Evolutionary conservation across 2,113 vertebrate species (phyloP).

Genomic region (Leptosomus discolor): DNA sequence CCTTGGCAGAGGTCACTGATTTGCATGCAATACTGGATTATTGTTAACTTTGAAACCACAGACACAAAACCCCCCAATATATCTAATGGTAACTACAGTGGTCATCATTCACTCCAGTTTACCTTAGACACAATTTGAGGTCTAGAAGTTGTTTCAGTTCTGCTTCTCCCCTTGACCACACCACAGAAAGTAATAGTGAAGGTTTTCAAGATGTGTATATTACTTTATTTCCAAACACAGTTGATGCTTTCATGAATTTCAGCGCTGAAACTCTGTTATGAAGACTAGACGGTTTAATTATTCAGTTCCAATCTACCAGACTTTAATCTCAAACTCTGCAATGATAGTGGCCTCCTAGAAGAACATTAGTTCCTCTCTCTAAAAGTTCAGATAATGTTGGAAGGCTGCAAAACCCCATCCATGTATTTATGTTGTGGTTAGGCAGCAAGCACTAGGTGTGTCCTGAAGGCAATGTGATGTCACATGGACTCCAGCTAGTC

Average conservation of each 20-base stretch:
- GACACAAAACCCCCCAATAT: not conserved
- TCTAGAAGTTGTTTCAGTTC: not conserved
- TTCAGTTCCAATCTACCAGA: not conserved
- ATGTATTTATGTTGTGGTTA: not conserved
- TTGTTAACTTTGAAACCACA: not conserved
- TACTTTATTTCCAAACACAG: not conserved
- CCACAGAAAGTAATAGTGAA: not conserved
- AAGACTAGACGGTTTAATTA: not conserved
- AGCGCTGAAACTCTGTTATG: not conserved
- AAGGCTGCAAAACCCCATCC: not conserved
- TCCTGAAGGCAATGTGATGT: not conserved
- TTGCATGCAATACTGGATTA: not conserved
- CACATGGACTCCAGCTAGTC: not conserved
- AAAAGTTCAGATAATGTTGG: not conserved
- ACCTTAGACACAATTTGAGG: not conserved
- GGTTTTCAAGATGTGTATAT: not conserved
- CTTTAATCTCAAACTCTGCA: not conserved
- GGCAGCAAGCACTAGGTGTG: not conserved
- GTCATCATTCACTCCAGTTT: not conserved
- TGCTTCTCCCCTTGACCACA: not conserved
- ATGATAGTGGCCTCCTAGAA: not conserved
- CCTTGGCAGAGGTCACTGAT: not conserved
- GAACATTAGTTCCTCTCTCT: not conserved
- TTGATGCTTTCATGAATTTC: not conserved
- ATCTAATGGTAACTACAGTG: not conserved